Evolutionary conservation across 2,888 invertebrate genomes (phyloP).

Genomic region (Tipula unca): DNA sequence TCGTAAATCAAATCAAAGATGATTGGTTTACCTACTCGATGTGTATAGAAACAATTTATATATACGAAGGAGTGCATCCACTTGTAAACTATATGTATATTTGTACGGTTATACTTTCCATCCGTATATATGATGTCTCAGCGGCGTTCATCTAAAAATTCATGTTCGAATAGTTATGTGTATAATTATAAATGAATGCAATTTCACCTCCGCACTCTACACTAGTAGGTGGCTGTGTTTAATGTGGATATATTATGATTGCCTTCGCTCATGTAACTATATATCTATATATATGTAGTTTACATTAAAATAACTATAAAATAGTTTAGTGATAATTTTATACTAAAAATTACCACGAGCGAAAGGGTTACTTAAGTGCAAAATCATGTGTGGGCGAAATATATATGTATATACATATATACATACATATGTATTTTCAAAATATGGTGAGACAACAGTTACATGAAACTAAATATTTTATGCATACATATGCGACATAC

Average conservation of each 20-base stretch:
- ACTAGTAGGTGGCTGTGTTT: neutral
- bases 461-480: neutral
- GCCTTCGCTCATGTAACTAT: neutral
- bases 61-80: neutral
- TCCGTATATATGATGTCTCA: neutral
- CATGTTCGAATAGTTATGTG: neutral
- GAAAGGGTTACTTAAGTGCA: neutral
- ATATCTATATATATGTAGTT: neutral
- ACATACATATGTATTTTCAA: too few relatives aligned
- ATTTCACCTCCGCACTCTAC: neutral
- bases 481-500: too few relatives aligned
- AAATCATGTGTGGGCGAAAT: neutral
- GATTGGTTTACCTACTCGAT: neutral
- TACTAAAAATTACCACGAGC: neutral
- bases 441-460: neutral
- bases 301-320: neutral
- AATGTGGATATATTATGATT: neutral
- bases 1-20: neutral
- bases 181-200: neutral
- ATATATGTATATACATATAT: too few relatives aligned
- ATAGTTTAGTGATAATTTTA: neutral
- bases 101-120: neutral
- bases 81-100: neutral
- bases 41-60: neutral
- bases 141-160: neutral